Evolutionary conservation across 2,797 vertebrate genomes (phyloP).

Genomic region (Crocodylus rhombifer): DNA sequence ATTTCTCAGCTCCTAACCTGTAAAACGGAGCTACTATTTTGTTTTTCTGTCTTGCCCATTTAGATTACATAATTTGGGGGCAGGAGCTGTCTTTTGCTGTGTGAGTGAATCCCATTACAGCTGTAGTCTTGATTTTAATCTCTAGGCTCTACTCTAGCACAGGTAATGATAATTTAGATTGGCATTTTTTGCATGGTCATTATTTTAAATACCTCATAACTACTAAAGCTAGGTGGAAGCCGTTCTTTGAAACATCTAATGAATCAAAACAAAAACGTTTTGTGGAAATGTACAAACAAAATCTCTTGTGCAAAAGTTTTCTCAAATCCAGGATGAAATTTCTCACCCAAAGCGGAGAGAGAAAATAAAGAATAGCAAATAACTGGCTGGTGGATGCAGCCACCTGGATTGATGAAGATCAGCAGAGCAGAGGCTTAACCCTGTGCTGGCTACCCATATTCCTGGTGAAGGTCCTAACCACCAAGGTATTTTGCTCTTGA

Average conservation of each 20-base stretch:
- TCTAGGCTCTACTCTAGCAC: conserved; percentile 1
- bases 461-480: background rate
- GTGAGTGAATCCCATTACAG: background rate
- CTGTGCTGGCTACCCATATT: background rate
- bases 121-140: background rate
- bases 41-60: background rate
- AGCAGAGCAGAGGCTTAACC: background rate
- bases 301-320: background rate
- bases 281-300: background rate
- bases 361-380: background rate
- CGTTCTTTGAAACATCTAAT: background rate
- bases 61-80: conserved; percentile 5
- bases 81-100: background rate
- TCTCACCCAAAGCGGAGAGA: background rate
- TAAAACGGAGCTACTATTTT: conserved; percentile 23
- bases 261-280: background rate
- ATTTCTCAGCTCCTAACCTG: background rate
- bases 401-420: background rate
- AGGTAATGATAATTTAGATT: background rate
- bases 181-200: background rate
- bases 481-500: background rate
- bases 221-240: background rate
- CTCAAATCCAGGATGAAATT: background rate
- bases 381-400: background rate
- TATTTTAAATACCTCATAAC: background rate